Evolutionary conservation across 2,888 invertebrate species (phyloP).

Genomic region (Orthosia incerta): DNA sequence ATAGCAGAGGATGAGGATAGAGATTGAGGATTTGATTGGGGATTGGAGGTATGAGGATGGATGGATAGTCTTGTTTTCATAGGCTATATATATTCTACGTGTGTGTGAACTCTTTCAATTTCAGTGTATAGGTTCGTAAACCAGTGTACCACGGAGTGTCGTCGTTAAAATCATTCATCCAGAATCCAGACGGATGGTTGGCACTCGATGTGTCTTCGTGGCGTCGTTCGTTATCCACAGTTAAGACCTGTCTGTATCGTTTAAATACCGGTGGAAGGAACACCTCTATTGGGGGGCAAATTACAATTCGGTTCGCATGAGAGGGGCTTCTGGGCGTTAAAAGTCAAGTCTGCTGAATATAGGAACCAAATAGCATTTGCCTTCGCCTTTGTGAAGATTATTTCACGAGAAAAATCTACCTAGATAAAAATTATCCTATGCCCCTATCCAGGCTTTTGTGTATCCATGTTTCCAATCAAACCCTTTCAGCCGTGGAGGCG

Average conservation of each 20-base stretch:
- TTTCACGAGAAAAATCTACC: no score
- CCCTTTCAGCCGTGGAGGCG: no score
- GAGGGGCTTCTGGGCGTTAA: no score
- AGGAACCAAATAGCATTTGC: not conserved
- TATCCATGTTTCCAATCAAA: no score
- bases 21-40: no score
- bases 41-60: no score
- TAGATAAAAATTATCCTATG: no score
- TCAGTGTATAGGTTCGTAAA: not conserved
- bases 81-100: not conserved
- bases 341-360: not conserved
- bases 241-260: conserved; percentile 38
- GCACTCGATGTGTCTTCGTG: conserved; percentile 24
- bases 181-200: conserved; percentile 45
- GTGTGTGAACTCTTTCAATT: not conserved
- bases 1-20: no score
- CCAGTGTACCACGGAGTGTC: not conserved
- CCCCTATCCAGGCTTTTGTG: no score
- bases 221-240: conserved; percentile 42
- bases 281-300: not conserved
- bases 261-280: conserved; percentile 20
- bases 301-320: conserved; percentile 5
- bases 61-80: not conserved
- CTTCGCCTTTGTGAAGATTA: not conserved
- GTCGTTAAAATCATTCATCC: conserved; percentile 44